These are phyloP conservation scores for Hippotragus niger DNA, from an alignment of 2,113 vertebrate genomes.

Conservation along the genomic window DNA sequence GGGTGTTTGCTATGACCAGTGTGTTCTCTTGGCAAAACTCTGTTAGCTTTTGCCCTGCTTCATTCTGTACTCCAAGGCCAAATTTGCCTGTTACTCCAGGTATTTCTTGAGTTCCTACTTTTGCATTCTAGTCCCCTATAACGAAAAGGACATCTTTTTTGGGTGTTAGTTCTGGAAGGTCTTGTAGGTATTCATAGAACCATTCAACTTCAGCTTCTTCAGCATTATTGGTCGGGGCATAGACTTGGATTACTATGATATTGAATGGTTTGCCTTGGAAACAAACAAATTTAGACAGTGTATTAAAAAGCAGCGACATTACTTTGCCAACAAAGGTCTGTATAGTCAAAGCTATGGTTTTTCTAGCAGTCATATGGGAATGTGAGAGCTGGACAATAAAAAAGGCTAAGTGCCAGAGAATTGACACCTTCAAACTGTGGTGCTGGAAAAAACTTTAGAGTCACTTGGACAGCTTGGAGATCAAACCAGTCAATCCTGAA, in stretches of 20 bases:
- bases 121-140: not conserved
- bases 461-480: not conserved
- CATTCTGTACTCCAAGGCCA: not conserved
- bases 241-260: not conserved
- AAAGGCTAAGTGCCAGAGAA: not conserved
- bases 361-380: not conserved
- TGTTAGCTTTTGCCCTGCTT: not conserved
- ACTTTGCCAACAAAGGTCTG: not conserved
- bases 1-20: not conserved
- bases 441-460: not conserved
- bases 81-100: not conserved
- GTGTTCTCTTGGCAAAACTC: not conserved
- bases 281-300: not conserved
- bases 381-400: not conserved
- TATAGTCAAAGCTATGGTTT: not conserved
- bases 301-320: not conserved
- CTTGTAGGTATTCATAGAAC: not conserved
- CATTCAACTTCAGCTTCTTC: not conserved
- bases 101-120: not conserved
- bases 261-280: not conserved
- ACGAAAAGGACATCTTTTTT: not conserved
- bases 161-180: not conserved
- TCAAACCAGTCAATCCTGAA: not conserved
- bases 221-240: not conserved
- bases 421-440: not conserved